Evolutionary conservation across 2,113 vertebrate genomes (phyloP).

Genomic region (Protomyctophum bolini): DNA sequence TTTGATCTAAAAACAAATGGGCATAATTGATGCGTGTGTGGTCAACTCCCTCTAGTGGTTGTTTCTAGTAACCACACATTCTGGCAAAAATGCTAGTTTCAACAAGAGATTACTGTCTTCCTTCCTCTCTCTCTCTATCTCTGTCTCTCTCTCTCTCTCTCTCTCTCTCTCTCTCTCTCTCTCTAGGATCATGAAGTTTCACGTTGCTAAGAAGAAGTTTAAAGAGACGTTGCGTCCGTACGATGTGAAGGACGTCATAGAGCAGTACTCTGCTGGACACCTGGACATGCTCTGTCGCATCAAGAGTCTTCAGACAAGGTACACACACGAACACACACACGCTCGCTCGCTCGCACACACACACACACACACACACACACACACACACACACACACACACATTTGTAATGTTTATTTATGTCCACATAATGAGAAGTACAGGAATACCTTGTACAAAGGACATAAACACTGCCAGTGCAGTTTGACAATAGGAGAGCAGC

Average conservation of each 20-base stretch:
- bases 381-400: conserved; percentile 2
- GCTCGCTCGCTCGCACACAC: not conserved
- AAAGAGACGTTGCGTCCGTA: conserved; percentile 97
- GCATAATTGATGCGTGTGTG: not conserved
- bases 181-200: conserved; percentile 96
- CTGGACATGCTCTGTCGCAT: conserved; percentile 98
- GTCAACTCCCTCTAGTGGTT: conserved; percentile 64
- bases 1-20: not conserved
- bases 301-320: conserved; percentile 98
- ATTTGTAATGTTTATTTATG: too few species aligned
- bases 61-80: conserved; percentile 3
- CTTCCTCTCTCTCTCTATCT: not conserved
- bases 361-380: not conserved
- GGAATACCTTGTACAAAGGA: too few species aligned
- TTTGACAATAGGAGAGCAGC: too few species aligned
- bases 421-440: too few species aligned
- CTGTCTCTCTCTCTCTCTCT: not conserved
- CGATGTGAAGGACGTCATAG: conserved; percentile 98
- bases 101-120: too few species aligned
- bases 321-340: conserved; percentile 45
- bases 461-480: too few species aligned
- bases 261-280: conserved; percentile 98
- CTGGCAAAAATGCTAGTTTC: not conserved
- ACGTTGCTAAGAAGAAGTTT: conserved; percentile 98
- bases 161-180: accelerated